Conservation (phyloP, 2,113 vertebrate genomes). For the Seriola aureovittata region DNA sequence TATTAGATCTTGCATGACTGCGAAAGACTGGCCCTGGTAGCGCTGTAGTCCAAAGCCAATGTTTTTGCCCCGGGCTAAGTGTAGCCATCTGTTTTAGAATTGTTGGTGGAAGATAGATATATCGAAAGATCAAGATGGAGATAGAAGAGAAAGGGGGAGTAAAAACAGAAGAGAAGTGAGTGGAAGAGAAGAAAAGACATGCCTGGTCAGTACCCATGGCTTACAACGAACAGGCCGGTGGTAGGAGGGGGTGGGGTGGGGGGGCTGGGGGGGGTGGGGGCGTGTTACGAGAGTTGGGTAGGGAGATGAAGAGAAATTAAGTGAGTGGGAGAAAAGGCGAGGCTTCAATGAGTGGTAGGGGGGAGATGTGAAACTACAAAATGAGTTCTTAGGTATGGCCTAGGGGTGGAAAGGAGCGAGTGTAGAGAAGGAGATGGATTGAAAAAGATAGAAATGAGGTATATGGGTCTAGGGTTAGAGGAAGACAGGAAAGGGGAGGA, state of each 20-base stretch:
- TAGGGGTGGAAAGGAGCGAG: conserved; percentile 53
- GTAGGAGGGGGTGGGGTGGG: background rate
- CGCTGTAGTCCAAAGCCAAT: conserved; percentile 77
- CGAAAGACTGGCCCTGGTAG: conserved; percentile 70
- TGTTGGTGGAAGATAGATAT: conserved; percentile 76
- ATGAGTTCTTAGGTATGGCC: conserved; percentile 66
- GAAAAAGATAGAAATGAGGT: conserved; percentile 69
- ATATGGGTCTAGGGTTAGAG: conserved; percentile 61
- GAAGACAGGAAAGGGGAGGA: conserved; percentile 42
- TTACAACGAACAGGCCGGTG: background rate
- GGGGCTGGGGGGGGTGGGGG: background rate
- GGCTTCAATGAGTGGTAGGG: conserved; percentile 44
- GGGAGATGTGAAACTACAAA: conserved; percentile 60
- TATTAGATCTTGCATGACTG: conserved; percentile 76
- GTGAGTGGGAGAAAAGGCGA: conserved; percentile 47
- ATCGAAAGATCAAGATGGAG: conserved; percentile 75
- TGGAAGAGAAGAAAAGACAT: conserved; percentile 44
- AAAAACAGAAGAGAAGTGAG: conserved; percentile 26
- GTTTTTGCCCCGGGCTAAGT: conserved; percentile 78
- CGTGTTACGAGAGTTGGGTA: conserved; percentile 40
- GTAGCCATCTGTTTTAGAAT: conserved; percentile 83
- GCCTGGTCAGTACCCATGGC: conserved; percentile 48
- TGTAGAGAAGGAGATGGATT: conserved; percentile 49
- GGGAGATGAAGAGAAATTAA: conserved; percentile 53
- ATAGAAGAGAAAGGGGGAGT: conserved; percentile 49